Percentiles rank a stretch among this genome's conserved stretches.
phyloP scores from a whole-genome alignment of 1,140 invertebrate species.

The Neodiprion lecontei region DNA sequence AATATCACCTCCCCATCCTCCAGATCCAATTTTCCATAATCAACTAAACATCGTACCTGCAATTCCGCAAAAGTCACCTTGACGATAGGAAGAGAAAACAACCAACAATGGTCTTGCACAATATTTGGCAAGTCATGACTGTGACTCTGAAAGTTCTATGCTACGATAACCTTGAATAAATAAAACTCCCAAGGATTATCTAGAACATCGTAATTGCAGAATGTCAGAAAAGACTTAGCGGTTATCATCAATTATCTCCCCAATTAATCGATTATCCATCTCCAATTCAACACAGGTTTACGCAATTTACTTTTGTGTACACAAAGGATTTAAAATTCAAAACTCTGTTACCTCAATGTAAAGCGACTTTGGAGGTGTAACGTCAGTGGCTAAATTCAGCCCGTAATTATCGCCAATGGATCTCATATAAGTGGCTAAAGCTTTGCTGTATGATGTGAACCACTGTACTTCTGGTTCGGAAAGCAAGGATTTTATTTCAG shows the following conservation, averaged over 20 bases:
- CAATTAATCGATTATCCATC: too few relatives aligned
- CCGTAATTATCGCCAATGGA: slow-evolving; percentile 80
- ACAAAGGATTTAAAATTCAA: too few relatives aligned
- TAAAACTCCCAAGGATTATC: slow-evolving; percentile 7
- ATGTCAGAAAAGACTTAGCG: too few relatives aligned
- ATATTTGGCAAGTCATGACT: neutral
- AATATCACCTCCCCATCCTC: slow-evolving; percentile 90
- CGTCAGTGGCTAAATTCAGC: slow-evolving; percentile 86
- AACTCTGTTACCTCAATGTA: slow-evolving; percentile 78
- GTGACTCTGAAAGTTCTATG: neutral
- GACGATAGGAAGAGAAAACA: neutral
- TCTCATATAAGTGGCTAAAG: slow-evolving; percentile 89
- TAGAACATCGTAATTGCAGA: neutral
- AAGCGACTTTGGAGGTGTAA: slow-evolving; percentile 90
- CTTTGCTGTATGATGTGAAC: slow-evolving; percentile 88
- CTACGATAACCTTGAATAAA: slow-evolving; percentile 3
- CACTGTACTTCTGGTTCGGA: slow-evolving; percentile 84
- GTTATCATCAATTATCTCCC: too few relatives aligned
- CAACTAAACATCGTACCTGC: slow-evolving; percentile 83
- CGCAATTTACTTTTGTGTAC: too few relatives aligned
- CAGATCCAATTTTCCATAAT: slow-evolving; percentile 94
- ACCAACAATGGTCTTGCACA: neutral
- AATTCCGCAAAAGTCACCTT: slow-evolving; percentile 28
- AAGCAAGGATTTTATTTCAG: slow-evolving; percentile 82
- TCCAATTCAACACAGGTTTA: too few relatives aligned